Base-by-base conservation (phyloP, 2,888 invertebrate species). In the Yponomeuta malinellus region DNA sequence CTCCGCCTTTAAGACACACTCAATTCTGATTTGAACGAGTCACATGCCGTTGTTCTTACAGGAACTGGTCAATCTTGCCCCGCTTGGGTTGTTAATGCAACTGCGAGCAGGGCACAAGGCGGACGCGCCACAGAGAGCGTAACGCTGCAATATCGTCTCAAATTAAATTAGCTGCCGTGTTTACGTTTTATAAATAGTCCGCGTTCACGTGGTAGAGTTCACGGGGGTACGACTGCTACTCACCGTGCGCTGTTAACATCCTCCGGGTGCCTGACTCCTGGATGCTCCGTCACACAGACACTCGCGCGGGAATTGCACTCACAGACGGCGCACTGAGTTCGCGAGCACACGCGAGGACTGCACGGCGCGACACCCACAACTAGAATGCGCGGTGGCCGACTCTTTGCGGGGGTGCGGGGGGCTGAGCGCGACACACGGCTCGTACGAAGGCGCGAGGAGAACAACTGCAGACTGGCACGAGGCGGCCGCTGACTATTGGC, bases 171-270 rank as follows among this genome's bases (percentile, higher is more conserved):
- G 87, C 84, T 82, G 84, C 52, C 80, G 77, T 92, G 92, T 92
- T 91, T 92, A 91, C 90, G 87, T 90, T 87, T 89, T 87, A 89
- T 88, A 88, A 88, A 89, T 89, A 89, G 89, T 88, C 88, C 84
- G 82, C 80, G 83, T 89, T 92, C 92, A 91, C 91, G 90, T 92
- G 91, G 90, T 86, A 75, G 78, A 76, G 77, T 79, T 83, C 87
- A 88, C 87, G 69, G 86, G 78, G 84, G 79, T 78, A 81, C 80
- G 77, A 80, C 81, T 80, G 52, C 81, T 85, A 91, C 92, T 92
- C 87, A 92, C 92, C 92, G 90, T 90, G 88, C 83, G 90, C 92
- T 92, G 91, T 89, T 90, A 91, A 91, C 92, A 92, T 92, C 90
- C 91, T 92, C 92, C 85, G 90, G 86, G 66, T 71, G 85, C 82